These are phyloP conservation scores for Zingel zingel DNA, from an alignment of 2,113 vertebrate genomes.

Conservation along the genomic window DNA sequence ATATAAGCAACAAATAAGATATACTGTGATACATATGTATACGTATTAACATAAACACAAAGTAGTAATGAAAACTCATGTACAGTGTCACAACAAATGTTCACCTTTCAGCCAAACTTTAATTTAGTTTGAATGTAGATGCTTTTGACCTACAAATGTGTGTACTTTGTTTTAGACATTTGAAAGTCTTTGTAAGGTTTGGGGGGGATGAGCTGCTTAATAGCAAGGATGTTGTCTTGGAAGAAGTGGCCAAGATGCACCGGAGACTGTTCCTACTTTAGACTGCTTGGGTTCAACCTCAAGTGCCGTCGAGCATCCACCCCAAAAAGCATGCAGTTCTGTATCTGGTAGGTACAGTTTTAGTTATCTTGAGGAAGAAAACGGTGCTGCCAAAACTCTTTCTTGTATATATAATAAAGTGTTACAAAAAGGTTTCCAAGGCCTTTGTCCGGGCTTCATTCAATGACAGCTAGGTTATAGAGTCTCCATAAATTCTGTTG, in stretches of 20 bases:
- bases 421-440: not conserved
- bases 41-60: not conserved
- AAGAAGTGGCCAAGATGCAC: not conserved
- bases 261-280: not conserved
- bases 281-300: too few relatives aligned
- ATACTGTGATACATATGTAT: not conserved
- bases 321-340: not conserved
- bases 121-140: too few relatives aligned
- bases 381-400: not conserved
- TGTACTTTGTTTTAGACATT: not conserved
- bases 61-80: not conserved
- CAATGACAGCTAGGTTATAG: conserved; percentile 5
- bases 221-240: not conserved
- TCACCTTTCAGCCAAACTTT: too few relatives aligned
- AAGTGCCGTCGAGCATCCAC: not conserved
- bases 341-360: not conserved
- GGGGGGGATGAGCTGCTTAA: not conserved
- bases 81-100: too few relatives aligned
- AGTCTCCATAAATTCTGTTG: conserved; percentile 35
- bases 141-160: not conserved
- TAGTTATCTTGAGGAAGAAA: not conserved
- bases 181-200: too few relatives aligned
- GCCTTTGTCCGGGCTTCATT: not conserved
- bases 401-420: not conserved
- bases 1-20: not conserved